A percentile compares a stretch with the other conserved stretches of the same genome.
Conservation (phyloP, 2,888 invertebrate species). For the Scrobipalpa atriplicella region DNA sequence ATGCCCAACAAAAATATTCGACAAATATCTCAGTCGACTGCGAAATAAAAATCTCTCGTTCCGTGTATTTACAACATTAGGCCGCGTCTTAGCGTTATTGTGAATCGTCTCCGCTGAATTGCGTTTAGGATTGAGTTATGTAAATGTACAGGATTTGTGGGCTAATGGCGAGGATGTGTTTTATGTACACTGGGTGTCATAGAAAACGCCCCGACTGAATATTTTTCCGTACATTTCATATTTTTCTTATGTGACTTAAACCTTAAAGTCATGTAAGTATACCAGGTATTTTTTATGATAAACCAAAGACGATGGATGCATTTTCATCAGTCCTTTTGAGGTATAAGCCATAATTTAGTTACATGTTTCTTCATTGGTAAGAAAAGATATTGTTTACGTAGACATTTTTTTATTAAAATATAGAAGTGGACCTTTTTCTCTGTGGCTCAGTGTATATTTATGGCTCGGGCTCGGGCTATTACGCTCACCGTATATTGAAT, state of each 20-base stretch:
- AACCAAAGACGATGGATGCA: too few relatives aligned
- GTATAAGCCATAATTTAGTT: too few relatives aligned
- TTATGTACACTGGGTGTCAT: conserved; percentile 36
- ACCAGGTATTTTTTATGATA: too few relatives aligned
- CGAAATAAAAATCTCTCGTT: conserved; percentile 14
- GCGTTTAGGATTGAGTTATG: conserved; percentile 49
- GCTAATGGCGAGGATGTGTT: conserved; percentile 44
- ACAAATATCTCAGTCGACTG: background rate
- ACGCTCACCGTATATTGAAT: conserved; percentile 40
- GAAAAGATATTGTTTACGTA: too few relatives aligned
- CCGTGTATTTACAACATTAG: conserved; percentile 30
- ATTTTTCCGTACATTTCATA: too few relatives aligned
- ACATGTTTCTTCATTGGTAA: too few relatives aligned
- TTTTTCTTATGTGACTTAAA: too few relatives aligned
- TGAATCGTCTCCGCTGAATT: conserved; percentile 41
- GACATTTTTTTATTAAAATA: too few relatives aligned
- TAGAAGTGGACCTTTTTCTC: too few relatives aligned
- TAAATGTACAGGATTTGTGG: conserved; percentile 47
- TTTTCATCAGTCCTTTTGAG: too few relatives aligned
- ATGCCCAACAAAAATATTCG: conserved; percentile 9
- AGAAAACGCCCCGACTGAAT: too few relatives aligned
- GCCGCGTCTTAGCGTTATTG: conserved; percentile 31
- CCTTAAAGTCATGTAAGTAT: too few relatives aligned
- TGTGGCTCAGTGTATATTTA: conserved; percentile 38
- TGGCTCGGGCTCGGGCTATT: conserved; percentile 41